phyloP scores from a whole-genome alignment of 2,888 invertebrate species.

The Calliopum simillimum region DNA sequence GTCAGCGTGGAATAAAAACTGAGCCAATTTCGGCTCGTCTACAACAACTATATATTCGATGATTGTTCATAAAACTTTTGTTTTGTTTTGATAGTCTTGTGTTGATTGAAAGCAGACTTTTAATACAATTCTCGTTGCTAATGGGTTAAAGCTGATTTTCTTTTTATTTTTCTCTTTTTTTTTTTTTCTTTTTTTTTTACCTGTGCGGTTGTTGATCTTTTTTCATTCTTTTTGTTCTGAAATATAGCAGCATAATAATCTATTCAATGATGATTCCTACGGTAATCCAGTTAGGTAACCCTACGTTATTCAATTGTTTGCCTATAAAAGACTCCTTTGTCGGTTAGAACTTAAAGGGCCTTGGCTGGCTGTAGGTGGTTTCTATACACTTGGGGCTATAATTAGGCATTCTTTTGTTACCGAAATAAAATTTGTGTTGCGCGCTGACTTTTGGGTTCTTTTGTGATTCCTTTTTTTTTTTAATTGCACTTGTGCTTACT shows the following conservation, averaged over 20 bases:
- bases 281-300: conserved; percentile 8
- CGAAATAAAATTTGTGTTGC: background rate
- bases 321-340: background rate
- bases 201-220: too few species aligned
- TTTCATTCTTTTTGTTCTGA: too few species aligned
- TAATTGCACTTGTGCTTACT: conserved; percentile 11
- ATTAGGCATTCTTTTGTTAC: too few species aligned
- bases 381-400: too few species aligned
- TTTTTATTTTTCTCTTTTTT: background rate
- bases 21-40: too few species aligned
- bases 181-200: background rate
- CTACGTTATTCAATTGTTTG: background rate
- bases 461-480: background rate
- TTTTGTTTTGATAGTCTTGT: too few species aligned
- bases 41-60: too few species aligned
- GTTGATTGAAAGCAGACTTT: too few species aligned
- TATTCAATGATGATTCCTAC: background rate
- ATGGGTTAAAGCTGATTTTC: too few species aligned
- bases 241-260: background rate
- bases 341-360: background rate
- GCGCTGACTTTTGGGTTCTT: conserved; percentile 5
- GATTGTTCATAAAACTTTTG: too few species aligned
- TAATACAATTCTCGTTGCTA: too few species aligned
- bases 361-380: background rate
- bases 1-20: too few species aligned